Evolutionary conservation across 2,113 vertebrate genomes (phyloP).

Genomic region (Xenus cinereus): DNA sequence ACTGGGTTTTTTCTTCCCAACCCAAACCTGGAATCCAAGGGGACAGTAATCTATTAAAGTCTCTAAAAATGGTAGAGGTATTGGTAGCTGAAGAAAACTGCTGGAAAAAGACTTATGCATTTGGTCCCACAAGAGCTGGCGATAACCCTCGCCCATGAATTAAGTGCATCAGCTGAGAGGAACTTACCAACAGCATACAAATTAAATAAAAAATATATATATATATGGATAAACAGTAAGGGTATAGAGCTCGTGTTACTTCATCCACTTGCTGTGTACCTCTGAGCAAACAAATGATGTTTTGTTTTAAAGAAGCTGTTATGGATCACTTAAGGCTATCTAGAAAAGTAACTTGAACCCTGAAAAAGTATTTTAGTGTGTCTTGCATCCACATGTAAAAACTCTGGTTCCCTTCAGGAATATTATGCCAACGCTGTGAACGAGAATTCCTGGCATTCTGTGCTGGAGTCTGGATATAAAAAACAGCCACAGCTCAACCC

Average conservation of each 20-base stretch:
- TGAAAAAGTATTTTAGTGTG: not conserved
- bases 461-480: not conserved
- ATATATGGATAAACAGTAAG: not conserved
- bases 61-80: not conserved
- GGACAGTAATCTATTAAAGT: not conserved
- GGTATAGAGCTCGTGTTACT: not conserved
- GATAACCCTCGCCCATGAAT: not conserved
- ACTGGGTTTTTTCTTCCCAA: not conserved
- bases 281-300: not conserved
- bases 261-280: not conserved
- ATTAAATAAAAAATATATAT: not conserved
- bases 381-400: not conserved
- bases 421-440: not conserved
- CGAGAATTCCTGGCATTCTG: not conserved
- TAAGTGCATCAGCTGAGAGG: not conserved
- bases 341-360: not conserved
- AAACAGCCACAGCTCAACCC: not conserved
- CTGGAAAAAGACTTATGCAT: not conserved
- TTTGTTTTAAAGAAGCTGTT: not conserved
- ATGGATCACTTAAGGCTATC: not conserved
- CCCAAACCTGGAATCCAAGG: not conserved
- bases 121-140: not conserved
- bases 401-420: not conserved
- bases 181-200: not conserved
- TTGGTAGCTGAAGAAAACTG: not conserved